phyloP scores from a whole-genome alignment of 2,113 vertebrate species.

The Phaetusa simplex region DNA sequence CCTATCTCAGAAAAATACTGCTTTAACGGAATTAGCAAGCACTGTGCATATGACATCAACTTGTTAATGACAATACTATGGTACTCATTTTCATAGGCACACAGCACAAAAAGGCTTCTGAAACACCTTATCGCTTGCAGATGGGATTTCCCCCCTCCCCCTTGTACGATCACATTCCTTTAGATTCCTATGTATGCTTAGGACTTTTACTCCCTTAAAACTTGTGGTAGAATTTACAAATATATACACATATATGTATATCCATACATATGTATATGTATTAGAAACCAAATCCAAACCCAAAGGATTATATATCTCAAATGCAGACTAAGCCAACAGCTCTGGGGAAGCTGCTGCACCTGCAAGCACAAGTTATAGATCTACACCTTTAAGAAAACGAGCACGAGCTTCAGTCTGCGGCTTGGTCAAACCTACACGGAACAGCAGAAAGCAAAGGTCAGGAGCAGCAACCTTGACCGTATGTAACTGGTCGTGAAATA shows the following conservation, averaged over 20 bases:
- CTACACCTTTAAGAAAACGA: neutral
- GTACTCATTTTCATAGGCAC: neutral
- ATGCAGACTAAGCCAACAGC: neutral
- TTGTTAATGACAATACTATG: neutral
- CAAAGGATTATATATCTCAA: neutral
- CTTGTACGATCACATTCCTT: neutral
- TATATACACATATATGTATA: neutral
- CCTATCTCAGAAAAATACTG: neutral
- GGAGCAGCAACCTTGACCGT: neutral
- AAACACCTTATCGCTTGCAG: neutral
- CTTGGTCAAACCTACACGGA: neutral
- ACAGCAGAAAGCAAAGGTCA: neutral
- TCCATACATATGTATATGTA: neutral
- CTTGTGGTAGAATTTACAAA: neutral
- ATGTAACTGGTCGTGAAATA: neutral
- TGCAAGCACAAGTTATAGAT: neutral
- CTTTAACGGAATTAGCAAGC: neutral
- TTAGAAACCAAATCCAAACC: neutral
- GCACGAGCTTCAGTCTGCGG: accelerated
- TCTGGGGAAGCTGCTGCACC: neutral
- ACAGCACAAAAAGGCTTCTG: neutral
- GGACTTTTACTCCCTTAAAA: neutral
- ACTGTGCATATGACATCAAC: neutral
- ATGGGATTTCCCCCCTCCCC: neutral
- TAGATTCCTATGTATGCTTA: neutral